These are phyloP conservation scores for Brenthis hecate DNA, from an alignment of 2,888 invertebrate species.

Conservation along the genomic window DNA sequence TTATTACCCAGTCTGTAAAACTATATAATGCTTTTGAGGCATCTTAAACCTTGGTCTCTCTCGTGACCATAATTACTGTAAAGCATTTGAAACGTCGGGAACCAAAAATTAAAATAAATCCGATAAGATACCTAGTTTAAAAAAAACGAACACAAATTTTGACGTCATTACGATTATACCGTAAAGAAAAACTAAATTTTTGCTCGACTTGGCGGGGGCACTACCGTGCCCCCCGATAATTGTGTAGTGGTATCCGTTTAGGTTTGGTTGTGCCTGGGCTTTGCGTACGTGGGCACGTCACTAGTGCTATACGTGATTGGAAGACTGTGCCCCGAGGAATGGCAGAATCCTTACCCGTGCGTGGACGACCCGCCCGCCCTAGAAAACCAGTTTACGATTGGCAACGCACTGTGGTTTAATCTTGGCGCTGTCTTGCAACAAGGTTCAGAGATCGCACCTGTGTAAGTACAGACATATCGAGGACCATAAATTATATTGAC, in stretches of 20 bases:
- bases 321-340: slow-evolving; percentile 92
- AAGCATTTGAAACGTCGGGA: too few species aligned
- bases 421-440: slow-evolving; percentile 93
- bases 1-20: too few species aligned
- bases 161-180: too few species aligned
- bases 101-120: too few species aligned
- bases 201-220: too few species aligned
- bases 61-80: too few species aligned
- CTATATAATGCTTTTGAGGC: too few species aligned
- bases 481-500: not conserved
- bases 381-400: slow-evolving; percentile 92
- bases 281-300: slow-evolving; percentile 91
- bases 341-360: slow-evolving; percentile 94
- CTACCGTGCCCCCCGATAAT: not conserved
- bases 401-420: slow-evolving; percentile 95
- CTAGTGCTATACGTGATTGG: slow-evolving; percentile 91
- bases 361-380: slow-evolving; percentile 90
- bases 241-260: slow-evolving; percentile 38
- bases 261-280: slow-evolving; percentile 93
- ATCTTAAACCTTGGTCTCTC: too few species aligned
- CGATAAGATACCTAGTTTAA: too few species aligned
- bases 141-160: too few species aligned
- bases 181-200: not conserved
- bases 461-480: slow-evolving; percentile 83
- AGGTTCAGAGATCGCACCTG: slow-evolving; percentile 93